Conservation (phyloP, 2,888 invertebrate genomes). For the Sycophila texana region DNA sequence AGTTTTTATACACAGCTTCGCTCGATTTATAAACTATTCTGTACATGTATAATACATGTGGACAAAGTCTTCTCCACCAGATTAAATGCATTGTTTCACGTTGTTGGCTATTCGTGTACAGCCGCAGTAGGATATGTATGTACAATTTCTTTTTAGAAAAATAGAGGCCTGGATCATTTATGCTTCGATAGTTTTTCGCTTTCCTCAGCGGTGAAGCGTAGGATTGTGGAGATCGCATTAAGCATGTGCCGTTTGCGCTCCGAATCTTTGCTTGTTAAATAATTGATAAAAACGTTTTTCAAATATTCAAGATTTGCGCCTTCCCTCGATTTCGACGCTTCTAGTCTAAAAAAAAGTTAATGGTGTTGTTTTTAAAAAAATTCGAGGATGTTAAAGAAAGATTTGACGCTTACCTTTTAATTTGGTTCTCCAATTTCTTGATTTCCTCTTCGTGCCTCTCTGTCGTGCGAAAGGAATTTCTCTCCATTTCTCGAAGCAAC, state of each 20-base stretch:
- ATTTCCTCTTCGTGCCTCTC: constrained; percentile 70
- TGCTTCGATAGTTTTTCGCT: constrained; percentile 75
- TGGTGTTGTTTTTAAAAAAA: background rate
- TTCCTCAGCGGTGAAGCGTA: constrained; percentile 87
- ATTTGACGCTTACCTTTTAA: constrained; percentile 68
- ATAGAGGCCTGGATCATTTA: constrained; percentile 56
- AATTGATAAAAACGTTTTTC: constrained; percentile 92
- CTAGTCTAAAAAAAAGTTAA: constrained; percentile 77
- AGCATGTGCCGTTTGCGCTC: constrained; percentile 88
- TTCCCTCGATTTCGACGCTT: constrained; percentile 86
- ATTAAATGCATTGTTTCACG: too few species aligned
- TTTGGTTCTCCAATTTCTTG: constrained; percentile 67
- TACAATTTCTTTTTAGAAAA: constrained; percentile 40
- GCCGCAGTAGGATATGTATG: background rate
- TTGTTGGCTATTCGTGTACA: background rate
- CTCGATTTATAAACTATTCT: constrained; percentile 12
- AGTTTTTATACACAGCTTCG: constrained; percentile 29
- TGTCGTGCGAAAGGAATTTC: constrained; percentile 68
- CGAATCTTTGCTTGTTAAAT: constrained; percentile 83
- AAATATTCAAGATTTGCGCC: constrained; percentile 93
- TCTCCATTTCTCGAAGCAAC: constrained; percentile 70
- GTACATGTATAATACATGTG: constrained; percentile 32
- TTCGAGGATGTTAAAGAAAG: background rate
- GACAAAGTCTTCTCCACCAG: background rate
- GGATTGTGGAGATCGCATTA: constrained; percentile 90